Percentiles rank a stretch among this genome's conserved stretches.
Evolutionary conservation across 2,113 vertebrate genomes (phyloP).

Genomic region (Malurus alboscapulatus): DNA sequence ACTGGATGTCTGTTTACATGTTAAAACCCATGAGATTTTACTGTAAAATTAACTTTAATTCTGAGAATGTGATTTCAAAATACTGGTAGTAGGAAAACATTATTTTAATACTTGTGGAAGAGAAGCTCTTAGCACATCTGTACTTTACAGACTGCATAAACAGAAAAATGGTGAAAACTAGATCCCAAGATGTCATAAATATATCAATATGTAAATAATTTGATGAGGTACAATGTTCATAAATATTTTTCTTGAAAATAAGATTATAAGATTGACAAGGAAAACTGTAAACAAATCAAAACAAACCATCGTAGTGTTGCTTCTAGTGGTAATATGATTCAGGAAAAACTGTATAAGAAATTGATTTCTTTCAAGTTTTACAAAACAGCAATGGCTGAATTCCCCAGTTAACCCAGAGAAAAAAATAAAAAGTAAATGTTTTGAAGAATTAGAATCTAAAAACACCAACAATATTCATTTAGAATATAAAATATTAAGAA

Average conservation of each 20-base stretch:
- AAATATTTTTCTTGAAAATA: background rate
- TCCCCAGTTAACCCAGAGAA: background rate
- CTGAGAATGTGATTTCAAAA: background rate
- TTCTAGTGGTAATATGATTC: background rate
- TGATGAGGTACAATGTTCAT: background rate
- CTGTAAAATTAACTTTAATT: background rate
- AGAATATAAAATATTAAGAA: background rate
- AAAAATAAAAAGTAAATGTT: background rate
- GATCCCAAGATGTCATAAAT: background rate
- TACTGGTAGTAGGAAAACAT: background rate
- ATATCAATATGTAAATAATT: background rate
- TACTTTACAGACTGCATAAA: background rate
- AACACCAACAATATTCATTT: background rate
- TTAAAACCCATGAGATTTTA: background rate
- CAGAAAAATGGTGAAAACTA: background rate
- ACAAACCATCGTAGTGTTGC: accelerated
- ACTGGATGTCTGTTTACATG: background rate
- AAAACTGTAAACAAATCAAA: background rate
- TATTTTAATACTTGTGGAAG: background rate
- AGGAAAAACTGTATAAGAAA: background rate
- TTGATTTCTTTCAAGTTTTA: background rate
- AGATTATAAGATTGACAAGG: background rate
- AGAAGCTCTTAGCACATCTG: background rate
- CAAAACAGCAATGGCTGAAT: background rate
- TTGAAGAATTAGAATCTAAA: background rate